Base-by-base conservation (phyloP, 2,797 vertebrate species). In the Triplophysa yarkandensis region DNA sequence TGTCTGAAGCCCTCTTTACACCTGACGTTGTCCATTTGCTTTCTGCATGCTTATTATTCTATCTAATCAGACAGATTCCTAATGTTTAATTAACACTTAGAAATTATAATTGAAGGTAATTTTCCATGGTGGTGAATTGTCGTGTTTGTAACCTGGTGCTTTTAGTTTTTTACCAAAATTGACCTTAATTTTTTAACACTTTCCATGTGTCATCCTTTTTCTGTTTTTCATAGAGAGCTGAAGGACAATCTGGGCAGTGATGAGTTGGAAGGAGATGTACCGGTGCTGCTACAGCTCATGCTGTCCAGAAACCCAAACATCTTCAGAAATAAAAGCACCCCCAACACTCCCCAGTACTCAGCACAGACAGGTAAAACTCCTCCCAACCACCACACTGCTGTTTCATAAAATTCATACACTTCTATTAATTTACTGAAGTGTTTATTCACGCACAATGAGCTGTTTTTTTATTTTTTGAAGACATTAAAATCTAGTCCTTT, bases 241-340 rank as follows among this genome's bases (percentile, higher is more conserved):
- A 98, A 98, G 91, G 96, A 98, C 90, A 98, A 96, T 91, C 93
- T 98, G 90, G 95, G 96, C 82, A 98, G 95, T 70, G 97, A 98
- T 95, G 97, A 98, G 88, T 95, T 96, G 72, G 97, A 98, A 84
- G 97, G 96, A 80, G 97, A 98, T 82, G 95, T 96, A 79, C 97
- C 97, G 73, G 93, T 96, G 85, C 92, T 98, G 91, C 92, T 98
- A 87, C 97, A 98, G 92, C 93, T 96, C 79, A 88, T 97, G 85
- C 88, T 98, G 93, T 94, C 96, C 92, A 95, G 97, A 89, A 98
- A 96, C 93, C 96, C 97, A 88, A 96, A 95, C 83, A 95, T 98
- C 90, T 98, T 98, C 95, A 98, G 96, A 93, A 96, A 97, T 92
- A 98, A 97, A 95, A 98, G 23, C 50, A 54, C 23, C 4, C 50